These are phyloP conservation scores for Diabrotica undecimpunctata DNA, from an alignment of 1,140 invertebrate genomes.

Conservation along the genomic window DNA sequence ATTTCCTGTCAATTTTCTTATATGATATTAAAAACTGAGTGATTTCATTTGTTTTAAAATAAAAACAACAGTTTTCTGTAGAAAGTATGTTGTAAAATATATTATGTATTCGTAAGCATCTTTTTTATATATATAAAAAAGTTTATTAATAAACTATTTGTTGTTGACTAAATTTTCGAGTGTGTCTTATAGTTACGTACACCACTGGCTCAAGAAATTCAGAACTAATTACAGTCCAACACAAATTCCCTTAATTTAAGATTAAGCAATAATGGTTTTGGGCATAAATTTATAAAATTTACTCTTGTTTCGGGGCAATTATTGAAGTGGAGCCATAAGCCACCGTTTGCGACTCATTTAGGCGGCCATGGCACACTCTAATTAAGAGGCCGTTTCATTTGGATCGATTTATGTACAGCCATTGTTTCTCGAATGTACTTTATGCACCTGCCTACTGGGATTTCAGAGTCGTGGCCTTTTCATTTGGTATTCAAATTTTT, in stretches of 20 bases:
- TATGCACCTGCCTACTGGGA: constrained; percentile 1
- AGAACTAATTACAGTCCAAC: constrained; percentile 2
- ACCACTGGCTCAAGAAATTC: not conserved
- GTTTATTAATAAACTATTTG: no score
- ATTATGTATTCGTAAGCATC: no score
- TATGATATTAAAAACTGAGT: no score
- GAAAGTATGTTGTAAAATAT: no score
- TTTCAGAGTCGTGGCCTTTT: not conserved
- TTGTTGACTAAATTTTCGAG: no score
- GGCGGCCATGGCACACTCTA: constrained; percentile 1
- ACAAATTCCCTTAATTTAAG: constrained; percentile 2
- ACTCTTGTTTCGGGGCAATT: constrained; percentile 1
- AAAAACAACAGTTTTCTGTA: no score
- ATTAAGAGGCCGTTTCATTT: constrained; percentile 1
- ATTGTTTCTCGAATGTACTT: constrained; percentile 2
- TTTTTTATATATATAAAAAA: no score
- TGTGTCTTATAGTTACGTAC: no score
- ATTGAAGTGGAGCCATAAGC: constrained; percentile 1
- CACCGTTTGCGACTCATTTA: constrained; percentile 1
- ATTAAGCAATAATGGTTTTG: not conserved
- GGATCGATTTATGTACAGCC: not conserved
- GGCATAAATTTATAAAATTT: constrained; percentile 3
- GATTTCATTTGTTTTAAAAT: no score
- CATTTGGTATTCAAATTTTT: no score
- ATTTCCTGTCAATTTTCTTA: no score